A percentile compares a stretch with the other conserved stretches of the same genome.
These are phyloP conservation scores for Zophobas morio DNA, from an alignment of 1,140 invertebrate species.

Conservation along the genomic window DNA sequence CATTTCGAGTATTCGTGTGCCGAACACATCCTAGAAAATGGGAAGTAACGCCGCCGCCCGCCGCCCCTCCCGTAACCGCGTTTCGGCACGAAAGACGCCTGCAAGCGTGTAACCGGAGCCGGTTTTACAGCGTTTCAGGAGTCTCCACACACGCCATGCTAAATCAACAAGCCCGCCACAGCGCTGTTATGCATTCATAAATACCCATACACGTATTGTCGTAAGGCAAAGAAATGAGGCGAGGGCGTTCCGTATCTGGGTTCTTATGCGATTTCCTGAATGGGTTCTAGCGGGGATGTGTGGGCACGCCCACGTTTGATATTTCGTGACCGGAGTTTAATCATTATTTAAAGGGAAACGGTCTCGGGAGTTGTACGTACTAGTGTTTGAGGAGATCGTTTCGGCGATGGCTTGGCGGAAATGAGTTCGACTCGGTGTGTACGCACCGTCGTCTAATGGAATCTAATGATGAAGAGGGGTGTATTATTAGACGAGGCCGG, in stretches of 20 bases:
- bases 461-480: not conserved
- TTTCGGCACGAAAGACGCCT: constrained; percentile 33
- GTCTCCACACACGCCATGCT: constrained; percentile 32
- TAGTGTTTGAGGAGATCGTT: not conserved
- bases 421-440: constrained; percentile 1
- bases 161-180: constrained; percentile 35
- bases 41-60: constrained; percentile 14
- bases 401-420: not conserved
- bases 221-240: not conserved
- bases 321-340: constrained; percentile 29
- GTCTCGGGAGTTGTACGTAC: not conserved
- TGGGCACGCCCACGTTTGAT: constrained; percentile 11
- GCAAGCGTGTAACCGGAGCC: constrained; percentile 32
- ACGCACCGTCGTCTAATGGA: not conserved
- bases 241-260: constrained; percentile 5
- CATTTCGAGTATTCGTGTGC: constrained; percentile 29
- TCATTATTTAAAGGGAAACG: constrained; percentile 21
- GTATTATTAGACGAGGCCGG: constrained; percentile 22
- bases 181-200: constrained; percentile 33
- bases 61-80: constrained; percentile 1
- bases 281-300: constrained; percentile 13
- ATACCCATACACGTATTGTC: constrained; percentile 31
- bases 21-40: constrained; percentile 27
- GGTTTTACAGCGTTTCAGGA: constrained; percentile 23
- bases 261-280: constrained; percentile 36